Base-by-base conservation (phyloP, 2,888 invertebrate genomes). In the Axea sp. region DNA sequence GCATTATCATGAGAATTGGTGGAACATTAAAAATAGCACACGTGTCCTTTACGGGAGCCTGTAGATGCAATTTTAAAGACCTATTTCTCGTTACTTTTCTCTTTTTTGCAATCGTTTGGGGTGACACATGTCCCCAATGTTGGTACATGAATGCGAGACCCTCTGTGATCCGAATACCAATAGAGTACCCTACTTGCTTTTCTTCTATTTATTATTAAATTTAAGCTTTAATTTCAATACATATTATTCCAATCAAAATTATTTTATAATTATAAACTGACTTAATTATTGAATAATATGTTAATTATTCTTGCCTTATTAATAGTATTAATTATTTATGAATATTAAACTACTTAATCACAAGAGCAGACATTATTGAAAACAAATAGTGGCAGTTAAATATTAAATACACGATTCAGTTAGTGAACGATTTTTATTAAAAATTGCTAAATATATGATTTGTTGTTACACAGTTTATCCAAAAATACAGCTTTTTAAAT, bases 21-120 rank as follows among this genome's bases (percentile, higher is more conserved):
- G 81, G 78, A 77, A 86, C 86, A 86, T 87, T 86, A 86, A 86
- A 86, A 79, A 78, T 85, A 86, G 82, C 86, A 77, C 87, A 87
- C 87, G 86, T 86, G 87, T 80, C 83, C 75, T 79, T 84, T 86
- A 86, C 85, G 83, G 81, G 78, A 73, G 77, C 64, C 75, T 78
- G 73, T 75, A 81, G 79, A 87, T 87, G 87, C 84, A 87, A 86
- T 84, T 87, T 87, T 87, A 87, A 87, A 86, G 78, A 83, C 85
- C 84, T 83, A 83, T 84, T 83, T 80, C 80, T 80, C 79, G 78
- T 78, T 67, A 57, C 71, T 76, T 73, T 73, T 73, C 79, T 69
- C 73, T 71, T 76, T 74, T 78, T 77, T 78, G 78, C 80, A 77
- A 81, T 82, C 81, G 80, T 82, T 73, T 76, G 73, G 80, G 69